A percentile compares a stretch with the other conserved stretches of the same genome.
These are phyloP conservation scores for Lutjanus erythropterus DNA, from an alignment of 2,113 vertebrate species.

Conservation along the genomic window DNA sequence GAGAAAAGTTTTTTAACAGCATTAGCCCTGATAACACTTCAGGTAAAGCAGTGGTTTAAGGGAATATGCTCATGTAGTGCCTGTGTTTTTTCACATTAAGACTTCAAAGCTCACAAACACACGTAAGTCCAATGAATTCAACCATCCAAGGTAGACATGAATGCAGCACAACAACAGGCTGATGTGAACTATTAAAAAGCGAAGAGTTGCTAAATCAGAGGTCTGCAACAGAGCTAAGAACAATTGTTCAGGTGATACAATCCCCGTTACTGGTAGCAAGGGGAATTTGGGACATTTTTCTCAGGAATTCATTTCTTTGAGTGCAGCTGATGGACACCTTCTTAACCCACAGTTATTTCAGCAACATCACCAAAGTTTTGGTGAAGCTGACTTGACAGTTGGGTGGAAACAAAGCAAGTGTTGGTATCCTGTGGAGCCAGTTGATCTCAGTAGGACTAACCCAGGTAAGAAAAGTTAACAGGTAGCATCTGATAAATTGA, in stretches of 20 bases:
- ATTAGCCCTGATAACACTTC: no score
- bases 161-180: background rate
- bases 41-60: no score
- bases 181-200: background rate
- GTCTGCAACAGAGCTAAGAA: background rate
- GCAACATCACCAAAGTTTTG: background rate
- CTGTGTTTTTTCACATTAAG: no score
- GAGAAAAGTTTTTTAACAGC: no score
- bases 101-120: no score
- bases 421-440: slow-evolving; percentile 15
- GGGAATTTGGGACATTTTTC: background rate
- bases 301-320: background rate
- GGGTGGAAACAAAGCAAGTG: slow-evolving; percentile 4
- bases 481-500: background rate
- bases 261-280: background rate
- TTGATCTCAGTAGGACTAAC: slow-evolving; percentile 23
- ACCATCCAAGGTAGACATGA: no score
- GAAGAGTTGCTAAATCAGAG: background rate
- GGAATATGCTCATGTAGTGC: no score
- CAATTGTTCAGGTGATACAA: no score
- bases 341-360: slow-evolving; percentile 15
- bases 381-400: slow-evolving; percentile 10
- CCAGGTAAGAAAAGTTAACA: slow-evolving; percentile 20
- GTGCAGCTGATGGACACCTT: background rate
- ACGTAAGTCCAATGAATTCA: no score